A percentile compares a stretch with the other conserved stretches of the same genome.
Conservation (phyloP, 2,113 vertebrate species). For the Amblyornis subalaris region DNA sequence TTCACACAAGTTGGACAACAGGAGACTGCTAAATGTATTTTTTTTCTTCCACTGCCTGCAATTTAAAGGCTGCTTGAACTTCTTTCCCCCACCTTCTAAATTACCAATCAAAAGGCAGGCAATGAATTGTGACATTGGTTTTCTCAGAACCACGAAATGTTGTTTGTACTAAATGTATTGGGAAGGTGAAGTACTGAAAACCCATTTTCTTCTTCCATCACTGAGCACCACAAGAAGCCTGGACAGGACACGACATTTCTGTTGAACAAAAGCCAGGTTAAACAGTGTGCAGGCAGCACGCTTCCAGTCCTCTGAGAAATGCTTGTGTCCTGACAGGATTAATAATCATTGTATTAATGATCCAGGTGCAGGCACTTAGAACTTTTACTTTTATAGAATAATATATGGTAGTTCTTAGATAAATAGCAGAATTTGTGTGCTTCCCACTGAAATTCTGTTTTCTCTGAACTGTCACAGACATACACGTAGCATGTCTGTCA, state of each 20-base stretch:
- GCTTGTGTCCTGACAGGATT: neutral
- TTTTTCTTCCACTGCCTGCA: neutral
- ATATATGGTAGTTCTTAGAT: neutral
- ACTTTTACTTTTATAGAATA: neutral
- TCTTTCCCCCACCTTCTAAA: neutral
- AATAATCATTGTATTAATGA: neutral
- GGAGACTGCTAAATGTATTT: neutral
- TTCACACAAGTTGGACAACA: neutral
- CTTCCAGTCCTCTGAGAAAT: neutral
- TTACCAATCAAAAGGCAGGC: neutral
- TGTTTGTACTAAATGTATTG: neutral
- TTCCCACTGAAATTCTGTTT: neutral
- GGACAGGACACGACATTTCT: neutral
- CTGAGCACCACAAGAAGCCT: neutral
- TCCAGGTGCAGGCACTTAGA: neutral
- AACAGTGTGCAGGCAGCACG: accelerated
- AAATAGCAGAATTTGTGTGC: accelerated
- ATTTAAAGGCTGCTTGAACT: neutral
- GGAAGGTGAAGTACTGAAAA: neutral
- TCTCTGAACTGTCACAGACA: neutral
- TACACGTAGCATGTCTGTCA: neutral
- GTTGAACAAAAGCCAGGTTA: neutral
- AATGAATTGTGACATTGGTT: neutral
- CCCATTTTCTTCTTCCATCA: neutral
- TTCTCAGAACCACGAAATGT: neutral